phyloP scores from a whole-genome alignment of 2,797 vertebrate genomes.

The Poecilia wingei region DNA sequence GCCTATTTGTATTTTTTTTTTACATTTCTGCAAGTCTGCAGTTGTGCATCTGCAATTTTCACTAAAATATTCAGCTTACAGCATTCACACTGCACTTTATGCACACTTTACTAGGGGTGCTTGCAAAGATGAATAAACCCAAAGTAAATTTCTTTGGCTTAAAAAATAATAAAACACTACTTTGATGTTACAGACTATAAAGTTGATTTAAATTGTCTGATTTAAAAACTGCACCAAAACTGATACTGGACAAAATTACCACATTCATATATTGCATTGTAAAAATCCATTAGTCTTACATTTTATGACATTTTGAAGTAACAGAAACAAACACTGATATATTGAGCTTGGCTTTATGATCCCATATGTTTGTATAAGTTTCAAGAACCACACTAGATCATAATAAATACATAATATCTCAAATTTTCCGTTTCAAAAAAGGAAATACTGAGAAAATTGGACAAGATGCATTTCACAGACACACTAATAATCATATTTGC shows the following conservation, averaged over 20 bases:
- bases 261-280: background rate
- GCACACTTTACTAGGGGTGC: background rate
- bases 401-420: conserved; percentile 1
- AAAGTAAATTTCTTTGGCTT: background rate
- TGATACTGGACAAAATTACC: background rate
- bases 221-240: background rate
- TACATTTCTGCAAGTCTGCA: too few relatives aligned
- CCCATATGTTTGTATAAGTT: background rate
- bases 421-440: background rate
- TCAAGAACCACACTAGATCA: background rate
- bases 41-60: too few relatives aligned
- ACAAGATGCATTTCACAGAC: conserved; percentile 11
- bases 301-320: background rate
- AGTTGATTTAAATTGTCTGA: background rate
- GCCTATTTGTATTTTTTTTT: too few relatives aligned
- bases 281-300: background rate
- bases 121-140: background rate
- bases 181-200: background rate
- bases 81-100: too few relatives aligned
- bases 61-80: too few relatives aligned
- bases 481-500: background rate
- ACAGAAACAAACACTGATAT: background rate
- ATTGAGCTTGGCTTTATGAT: background rate
- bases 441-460: background rate
- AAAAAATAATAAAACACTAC: background rate